Base-by-base conservation (phyloP, 2,113 vertebrate species). In the Sigmodon hispidus region DNA sequence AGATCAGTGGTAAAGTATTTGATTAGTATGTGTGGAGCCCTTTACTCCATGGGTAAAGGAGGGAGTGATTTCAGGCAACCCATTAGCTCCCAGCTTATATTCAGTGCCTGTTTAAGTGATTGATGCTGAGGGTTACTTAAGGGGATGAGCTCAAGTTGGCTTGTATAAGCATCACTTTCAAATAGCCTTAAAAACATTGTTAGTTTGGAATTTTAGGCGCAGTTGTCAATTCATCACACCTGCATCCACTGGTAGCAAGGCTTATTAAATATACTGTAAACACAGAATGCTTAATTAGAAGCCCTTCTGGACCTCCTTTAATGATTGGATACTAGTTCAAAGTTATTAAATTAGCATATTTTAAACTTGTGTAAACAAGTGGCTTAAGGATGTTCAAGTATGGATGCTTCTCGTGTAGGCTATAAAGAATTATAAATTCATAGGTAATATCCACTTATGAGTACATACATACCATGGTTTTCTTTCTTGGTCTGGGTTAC, bases 281-380 rank as follows among this genome's bases (percentile, higher is more conserved):
- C 17, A 73, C 29, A 86, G 16, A 89, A 7, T 59, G 65, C 77
- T 55, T 87, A 87, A 50, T 19, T 85, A 76, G 45, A 90, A 63
- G 45, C 77, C n/a, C 9, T 89, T 91, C 36, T 22, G 59, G 19
- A 85, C 21, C 40, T 67, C 22, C 76, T 89, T 89, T 55, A 90
- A 89, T 50, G 19, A 83, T 57, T 75, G 61, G 24, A 55, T 87
- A 77, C 45, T 52, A 83, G 31, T 75, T 93, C 65, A 93, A 48
- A 91, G 67, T 55, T 15, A 75, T 87, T 92, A 79, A 83, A 88
- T 67, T 87, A 95, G 36, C 61, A 55, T 93, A 81, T 69, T 88
- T 96, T 75, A 95, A 92, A 61, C 34, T 83, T 79, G 0, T 90
- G 22, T 85, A 86, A 93, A 95, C 59, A 90, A 15, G 52, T 90